A percentile compares a stretch with the other conserved stretches of the same genome.
Evolutionary conservation across 2,113 vertebrate genomes (phyloP).

Genomic region (zebrafish (Danio rerio)): GRCz12tu NC_133186.1:6822501-6823000

Average conservation of each 20-base stretch:
- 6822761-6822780: not conserved
- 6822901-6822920: not conserved
- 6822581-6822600: constrained; percentile 4
- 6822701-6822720: not conserved
- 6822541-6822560: not conserved
- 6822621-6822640: not conserved
- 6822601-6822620: not conserved
- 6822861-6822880: not conserved
- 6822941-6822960: not conserved
- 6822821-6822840: not conserved
- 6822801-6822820: not conserved
- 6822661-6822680: not conserved
- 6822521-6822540: not conserved
- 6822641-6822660: not conserved
- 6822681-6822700: not conserved
- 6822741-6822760: not conserved
- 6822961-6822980: not conserved
- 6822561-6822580: not conserved
- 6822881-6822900: not conserved
- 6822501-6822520: not conserved
- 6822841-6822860: not conserved
- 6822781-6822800: not conserved
- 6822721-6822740: not conserved
- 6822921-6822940: not conserved
- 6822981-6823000: not conserved